Evolutionary conservation across 35 echinoderm and acorn worm genomes (phyloP).

Genomic region (Chiridota heheva): DNA sequence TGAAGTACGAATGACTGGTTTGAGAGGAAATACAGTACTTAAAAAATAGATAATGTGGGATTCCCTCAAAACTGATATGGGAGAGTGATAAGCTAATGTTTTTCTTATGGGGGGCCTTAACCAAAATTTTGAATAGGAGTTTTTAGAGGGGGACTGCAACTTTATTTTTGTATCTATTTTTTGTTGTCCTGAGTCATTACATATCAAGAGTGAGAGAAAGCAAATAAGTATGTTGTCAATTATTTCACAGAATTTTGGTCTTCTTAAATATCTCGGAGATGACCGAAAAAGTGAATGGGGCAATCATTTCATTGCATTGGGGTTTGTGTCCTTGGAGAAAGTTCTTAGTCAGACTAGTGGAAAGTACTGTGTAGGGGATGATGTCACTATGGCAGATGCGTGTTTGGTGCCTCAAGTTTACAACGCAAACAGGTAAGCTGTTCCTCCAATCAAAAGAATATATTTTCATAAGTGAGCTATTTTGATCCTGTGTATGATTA

Average conservation of each 20-base stretch:
- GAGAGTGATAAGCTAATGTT: no score
- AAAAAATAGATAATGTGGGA: neutral
- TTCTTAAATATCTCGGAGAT: conserved; percentile 67
- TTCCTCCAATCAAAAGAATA: neutral
- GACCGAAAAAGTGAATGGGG: conserved; percentile 87
- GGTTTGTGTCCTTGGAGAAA: conserved; percentile 78
- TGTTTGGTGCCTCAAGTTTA: conserved; percentile 91
- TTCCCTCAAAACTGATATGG: no score
- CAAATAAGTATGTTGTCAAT: neutral
- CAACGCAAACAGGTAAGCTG: conserved; percentile 79
- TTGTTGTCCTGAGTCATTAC: neutral
- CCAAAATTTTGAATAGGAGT: no score
- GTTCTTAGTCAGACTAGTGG: conserved; percentile 61
- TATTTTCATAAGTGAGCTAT: no score
- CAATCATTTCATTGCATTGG: conserved; percentile 62
- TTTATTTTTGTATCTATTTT: neutral
- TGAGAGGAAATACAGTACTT: neutral
- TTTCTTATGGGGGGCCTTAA: no score
- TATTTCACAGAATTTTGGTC: conserved; percentile 67
- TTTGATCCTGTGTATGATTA: no score
- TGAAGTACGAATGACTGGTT: neutral
- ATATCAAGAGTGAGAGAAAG: neutral
- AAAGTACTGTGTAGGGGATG: conserved; percentile 96
- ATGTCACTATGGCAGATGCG: conserved; percentile 83
- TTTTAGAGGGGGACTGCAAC: neutral